Evolutionary conservation across 64 coral and sea anemone genomes (phyloP).

Genomic region (Exaiptasia diaphana): DNA sequence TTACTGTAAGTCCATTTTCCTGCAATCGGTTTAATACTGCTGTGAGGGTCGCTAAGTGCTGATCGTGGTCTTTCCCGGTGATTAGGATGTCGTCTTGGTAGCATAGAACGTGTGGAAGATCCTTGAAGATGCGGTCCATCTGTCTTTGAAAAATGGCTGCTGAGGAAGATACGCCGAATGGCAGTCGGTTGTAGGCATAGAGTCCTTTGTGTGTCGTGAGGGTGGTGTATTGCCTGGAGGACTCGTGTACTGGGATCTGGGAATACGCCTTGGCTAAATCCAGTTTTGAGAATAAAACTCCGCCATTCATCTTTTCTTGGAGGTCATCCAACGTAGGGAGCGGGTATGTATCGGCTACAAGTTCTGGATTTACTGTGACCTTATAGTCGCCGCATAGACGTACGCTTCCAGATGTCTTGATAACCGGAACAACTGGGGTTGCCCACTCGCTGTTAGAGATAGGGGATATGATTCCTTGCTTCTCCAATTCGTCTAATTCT

Average conservation of each 20-base stretch:
- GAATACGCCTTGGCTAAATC: constrained; percentile 10
- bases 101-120: background rate
- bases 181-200: background rate
- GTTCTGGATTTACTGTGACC: background rate
- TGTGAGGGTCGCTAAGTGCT: constrained; percentile 19
- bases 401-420: background rate
- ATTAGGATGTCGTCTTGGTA: background rate
- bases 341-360: background rate
- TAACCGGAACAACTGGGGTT: background rate
- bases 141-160: background rate
- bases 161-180: background rate
- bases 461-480: background rate
- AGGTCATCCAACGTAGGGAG: background rate
- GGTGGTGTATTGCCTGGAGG: background rate
- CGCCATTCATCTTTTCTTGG: constrained; percentile 11
- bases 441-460: background rate
- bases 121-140: background rate
- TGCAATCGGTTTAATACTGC: constrained; percentile 6
- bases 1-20: constrained; percentile 2
- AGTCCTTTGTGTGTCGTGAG: background rate
- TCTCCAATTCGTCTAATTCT: background rate
- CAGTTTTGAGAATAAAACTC: background rate
- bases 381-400: constrained; percentile 11
- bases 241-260: background rate
- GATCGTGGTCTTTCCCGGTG: background rate